Percentiles rank a stretch among this genome's conserved stretches.
Conservation (phyloP, 2,113 vertebrate genomes). For the Hyla sarda region DNA sequence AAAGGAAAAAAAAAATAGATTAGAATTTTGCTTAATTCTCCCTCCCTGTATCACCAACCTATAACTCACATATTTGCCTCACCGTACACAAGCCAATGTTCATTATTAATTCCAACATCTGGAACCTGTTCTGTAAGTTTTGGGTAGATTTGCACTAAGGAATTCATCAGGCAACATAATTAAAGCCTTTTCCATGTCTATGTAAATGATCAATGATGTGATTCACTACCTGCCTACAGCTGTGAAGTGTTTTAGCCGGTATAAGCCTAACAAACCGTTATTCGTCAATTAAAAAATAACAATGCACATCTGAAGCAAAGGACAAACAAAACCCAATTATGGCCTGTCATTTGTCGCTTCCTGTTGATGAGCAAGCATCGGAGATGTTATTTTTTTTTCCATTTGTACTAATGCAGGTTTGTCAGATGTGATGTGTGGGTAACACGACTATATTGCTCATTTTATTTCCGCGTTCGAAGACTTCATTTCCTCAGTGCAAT, state of each 20-base stretch:
- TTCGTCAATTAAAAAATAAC: constrained; percentile 47
- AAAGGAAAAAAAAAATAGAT: neutral
- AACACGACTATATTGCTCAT: neutral
- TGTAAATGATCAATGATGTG: constrained; percentile 45
- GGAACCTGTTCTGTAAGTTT: constrained; percentile 40
- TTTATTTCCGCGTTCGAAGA: neutral
- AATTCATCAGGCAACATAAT: constrained; percentile 51
- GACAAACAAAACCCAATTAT: constrained; percentile 26
- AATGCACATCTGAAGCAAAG: constrained; percentile 40
- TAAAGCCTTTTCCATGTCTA: constrained; percentile 38
- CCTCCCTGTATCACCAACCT: neutral
- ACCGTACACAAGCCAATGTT: neutral
- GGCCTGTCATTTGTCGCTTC: constrained; percentile 9
- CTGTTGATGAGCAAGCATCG: constrained; percentile 5
- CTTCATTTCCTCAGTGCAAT: neutral
- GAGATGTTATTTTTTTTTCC: constrained; percentile 38
- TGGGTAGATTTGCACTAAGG: constrained; percentile 23
- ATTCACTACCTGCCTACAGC: constrained; percentile 52
- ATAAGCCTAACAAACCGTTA: constrained; percentile 20
- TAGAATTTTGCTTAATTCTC: neutral
- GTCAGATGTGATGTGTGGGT: neutral
- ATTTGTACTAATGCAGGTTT: constrained; percentile 37
- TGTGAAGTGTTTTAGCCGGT: constrained; percentile 21
- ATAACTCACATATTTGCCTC: neutral
- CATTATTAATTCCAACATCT: constrained; percentile 54